A percentile compares a stretch with the other conserved stretches of the same genome.
phyloP scores from a whole-genome alignment of 2,797 vertebrate genomes.

The Melanotaenia pygmaea region DNA sequence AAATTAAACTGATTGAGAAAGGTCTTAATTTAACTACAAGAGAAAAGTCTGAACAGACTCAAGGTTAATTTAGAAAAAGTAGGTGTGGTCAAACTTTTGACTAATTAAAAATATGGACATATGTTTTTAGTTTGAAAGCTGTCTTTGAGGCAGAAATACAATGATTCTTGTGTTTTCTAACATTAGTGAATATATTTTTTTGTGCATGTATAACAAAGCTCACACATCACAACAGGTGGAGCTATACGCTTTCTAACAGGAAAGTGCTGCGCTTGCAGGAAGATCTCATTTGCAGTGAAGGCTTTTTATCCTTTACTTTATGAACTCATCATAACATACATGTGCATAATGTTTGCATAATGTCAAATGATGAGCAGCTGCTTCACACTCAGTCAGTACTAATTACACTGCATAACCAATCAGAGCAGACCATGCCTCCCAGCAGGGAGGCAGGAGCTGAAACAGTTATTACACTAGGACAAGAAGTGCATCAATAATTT shows the following conservation, averaged over 20 bases:
- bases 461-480: neutral
- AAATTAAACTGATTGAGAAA: no score
- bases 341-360: neutral
- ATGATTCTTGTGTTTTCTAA: no score
- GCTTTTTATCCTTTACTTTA: neutral
- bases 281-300: neutral
- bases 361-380: neutral
- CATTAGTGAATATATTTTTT: no score
- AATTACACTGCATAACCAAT: neutral
- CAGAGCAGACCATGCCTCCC: neutral
- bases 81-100: no score
- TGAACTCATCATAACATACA: neutral
- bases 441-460: neutral
- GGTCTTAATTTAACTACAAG: no score
- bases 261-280: neutral
- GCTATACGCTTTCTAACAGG: neutral
- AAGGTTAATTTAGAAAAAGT: no score
- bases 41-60: no score
- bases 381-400: neutral
- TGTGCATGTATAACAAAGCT: no score
- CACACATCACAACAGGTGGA: no score
- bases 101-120: no score
- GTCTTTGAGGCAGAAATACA: no score
- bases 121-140: no score
- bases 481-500: neutral